Conservation (phyloP, 2,113 vertebrate species). For the Struthio camelus region DNA sequence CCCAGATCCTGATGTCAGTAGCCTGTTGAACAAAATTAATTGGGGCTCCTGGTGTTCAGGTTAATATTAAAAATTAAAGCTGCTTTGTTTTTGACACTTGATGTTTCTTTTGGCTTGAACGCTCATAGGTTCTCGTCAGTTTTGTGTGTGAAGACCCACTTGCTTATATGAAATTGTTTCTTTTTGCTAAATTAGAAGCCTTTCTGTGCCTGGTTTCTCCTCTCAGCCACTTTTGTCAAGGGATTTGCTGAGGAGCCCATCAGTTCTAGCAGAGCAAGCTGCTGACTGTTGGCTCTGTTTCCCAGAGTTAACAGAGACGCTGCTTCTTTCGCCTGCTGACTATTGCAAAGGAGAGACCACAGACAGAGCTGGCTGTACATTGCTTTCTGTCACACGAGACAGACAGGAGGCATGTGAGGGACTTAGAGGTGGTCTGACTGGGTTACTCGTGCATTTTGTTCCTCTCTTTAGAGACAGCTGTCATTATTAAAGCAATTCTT, state of each 20-base stretch:
- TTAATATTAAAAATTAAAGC: not conserved
- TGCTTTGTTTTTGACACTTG: not conserved
- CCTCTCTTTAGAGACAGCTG: not conserved
- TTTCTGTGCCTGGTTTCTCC: not conserved
- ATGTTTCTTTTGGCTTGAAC: not conserved
- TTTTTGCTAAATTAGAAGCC: not conserved
- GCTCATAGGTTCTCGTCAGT: not conserved
- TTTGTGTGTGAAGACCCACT: not conserved
- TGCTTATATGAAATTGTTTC: not conserved
- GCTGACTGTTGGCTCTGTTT: not conserved
- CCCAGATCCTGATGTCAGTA: rapidly evolving
- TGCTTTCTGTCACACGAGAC: not conserved
- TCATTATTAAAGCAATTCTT: not conserved
- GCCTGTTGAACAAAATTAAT: not conserved
- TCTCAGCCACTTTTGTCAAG: not conserved
- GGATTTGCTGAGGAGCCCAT: not conserved
- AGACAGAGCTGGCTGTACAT: rapidly evolving
- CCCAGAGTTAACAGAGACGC: not conserved
- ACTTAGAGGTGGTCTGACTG: not conserved
- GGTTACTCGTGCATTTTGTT: not conserved
- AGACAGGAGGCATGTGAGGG: not conserved
- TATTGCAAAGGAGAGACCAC: not conserved
- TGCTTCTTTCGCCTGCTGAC: not conserved
- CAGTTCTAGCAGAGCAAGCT: not conserved
- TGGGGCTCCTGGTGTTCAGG: not conserved